Base-by-base conservation (phyloP, 1,140 invertebrate genomes). In the Cryptotermes secundus region DNA sequence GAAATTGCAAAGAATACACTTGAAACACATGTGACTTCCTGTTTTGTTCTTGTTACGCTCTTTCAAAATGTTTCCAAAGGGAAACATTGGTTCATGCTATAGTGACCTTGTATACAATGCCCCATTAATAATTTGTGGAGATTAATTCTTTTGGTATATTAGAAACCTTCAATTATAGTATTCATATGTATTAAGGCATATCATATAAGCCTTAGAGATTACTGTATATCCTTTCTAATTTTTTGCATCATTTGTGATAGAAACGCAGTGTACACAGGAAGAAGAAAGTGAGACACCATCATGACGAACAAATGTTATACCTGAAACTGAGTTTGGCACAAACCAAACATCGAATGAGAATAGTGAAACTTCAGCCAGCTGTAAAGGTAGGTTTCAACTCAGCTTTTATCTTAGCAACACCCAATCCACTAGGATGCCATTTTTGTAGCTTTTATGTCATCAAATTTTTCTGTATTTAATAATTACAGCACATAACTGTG, bases 301-400 rank as follows among this genome's bases (percentile, higher is more conserved):
- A 90, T 84, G 36, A 86, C 34, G 88, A 88, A 65, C 90, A 91
- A 83, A 88, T 91, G 86, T 87, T 92, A 65, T 88, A 91, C 85
- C 87, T 94, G 35, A 92, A 91, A 86, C 90, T 94, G 45, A 92
- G 89, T 84, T 86, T 93, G 34, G 87, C 90, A 22, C 93, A 94
- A 86, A 94, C 94, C 0, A 92, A 92, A 87, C 93, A 94, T 85
- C 90, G 91, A 86, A 93, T 90, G 87, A 89, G 92, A 85, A 92
- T 95, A 49, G 89, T 95, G 16, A 93, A 92, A 88, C 87, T 95
- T 19, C 92, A 93, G 86, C 93, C 94, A 26, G 92, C 93, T 34
- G 88, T 94, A 24, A 93, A 92, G 90, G 93, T 93, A 87, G 85
- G 35, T 81, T 34, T 80, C 80, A 85, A 79, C 24, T 86, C 14